Percentiles rank a stretch among this genome's conserved stretches.
phyloP scores from a whole-genome alignment of 1,140 invertebrate genomes.

The Bilobella aurantiaca region DNA sequence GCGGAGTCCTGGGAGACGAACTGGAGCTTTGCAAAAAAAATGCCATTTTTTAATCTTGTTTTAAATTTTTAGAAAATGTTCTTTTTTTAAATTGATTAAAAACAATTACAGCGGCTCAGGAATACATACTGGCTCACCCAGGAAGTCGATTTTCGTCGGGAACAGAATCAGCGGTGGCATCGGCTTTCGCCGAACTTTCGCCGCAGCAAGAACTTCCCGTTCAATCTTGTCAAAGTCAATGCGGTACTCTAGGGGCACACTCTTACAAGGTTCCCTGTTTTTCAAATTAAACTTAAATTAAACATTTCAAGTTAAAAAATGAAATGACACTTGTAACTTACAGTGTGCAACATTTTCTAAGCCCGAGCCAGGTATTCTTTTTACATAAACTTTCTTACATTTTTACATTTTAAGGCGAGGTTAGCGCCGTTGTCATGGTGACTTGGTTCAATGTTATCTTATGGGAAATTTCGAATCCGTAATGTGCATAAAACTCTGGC shows the following conservation, averaged over 20 bases:
- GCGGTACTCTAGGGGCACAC: not conserved
- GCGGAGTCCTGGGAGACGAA: slow-evolving; percentile 38
- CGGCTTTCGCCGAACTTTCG: not conserved
- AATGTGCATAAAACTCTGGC: no score
- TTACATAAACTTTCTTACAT: no score
- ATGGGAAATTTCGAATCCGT: no score
- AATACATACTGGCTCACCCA: not conserved
- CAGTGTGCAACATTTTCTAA: no score
- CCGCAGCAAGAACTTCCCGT: not conserved
- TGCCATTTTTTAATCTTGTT: no score
- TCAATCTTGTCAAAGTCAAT: not conserved
- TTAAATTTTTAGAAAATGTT: not conserved
- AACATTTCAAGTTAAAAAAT: not conserved
- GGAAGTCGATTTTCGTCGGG: not conserved
- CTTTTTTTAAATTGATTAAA: not conserved
- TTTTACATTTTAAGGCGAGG: no score
- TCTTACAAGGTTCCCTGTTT: no score
- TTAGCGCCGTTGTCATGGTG: no score
- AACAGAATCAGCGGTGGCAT: not conserved
- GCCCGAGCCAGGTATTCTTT: no score
- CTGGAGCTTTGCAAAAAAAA: slow-evolving; percentile 19
- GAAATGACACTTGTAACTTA: no score
- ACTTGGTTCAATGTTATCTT: no score
- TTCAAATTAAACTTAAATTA: not conserved
- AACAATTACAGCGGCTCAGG: not conserved